phyloP scores from a whole-genome alignment of 2,113 vertebrate genomes.

The Oreochromis niloticus region DNA sequence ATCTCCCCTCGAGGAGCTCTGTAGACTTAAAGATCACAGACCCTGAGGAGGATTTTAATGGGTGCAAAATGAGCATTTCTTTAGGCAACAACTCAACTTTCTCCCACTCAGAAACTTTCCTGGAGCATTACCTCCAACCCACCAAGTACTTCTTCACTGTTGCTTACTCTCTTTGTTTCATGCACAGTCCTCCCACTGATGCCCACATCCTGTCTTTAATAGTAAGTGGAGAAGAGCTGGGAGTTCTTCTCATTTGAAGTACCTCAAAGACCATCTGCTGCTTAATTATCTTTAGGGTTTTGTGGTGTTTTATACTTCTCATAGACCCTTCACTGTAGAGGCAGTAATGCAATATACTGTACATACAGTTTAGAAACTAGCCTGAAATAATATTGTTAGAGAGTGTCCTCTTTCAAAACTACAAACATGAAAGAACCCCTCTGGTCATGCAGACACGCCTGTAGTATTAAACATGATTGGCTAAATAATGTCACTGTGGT shows the following conservation, averaged over 20 bases:
- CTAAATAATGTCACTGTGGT: not conserved
- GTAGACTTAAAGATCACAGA: slow-evolving; percentile 51
- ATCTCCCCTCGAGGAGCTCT: slow-evolving; percentile 34
- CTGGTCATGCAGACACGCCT: not conserved
- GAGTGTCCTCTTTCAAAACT: not conserved
- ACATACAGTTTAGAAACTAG: not conserved
- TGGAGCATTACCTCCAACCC: slow-evolving; percentile 18
- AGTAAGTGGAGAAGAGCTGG: slow-evolving; percentile 12
- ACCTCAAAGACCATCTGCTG: not conserved
- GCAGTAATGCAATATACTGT: not conserved
- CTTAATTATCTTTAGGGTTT: not conserved
- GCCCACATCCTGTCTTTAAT: slow-evolving; percentile 3
- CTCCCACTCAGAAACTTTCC: slow-evolving; percentile 56
- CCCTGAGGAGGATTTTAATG: slow-evolving; percentile 58
- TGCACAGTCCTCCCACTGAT: slow-evolving; percentile 3
- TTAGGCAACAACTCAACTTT: slow-evolving; percentile 54
- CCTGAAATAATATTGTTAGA: not conserved
- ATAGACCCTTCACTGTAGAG: not conserved
- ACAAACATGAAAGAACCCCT: not conserved
- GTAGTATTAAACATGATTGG: not conserved
- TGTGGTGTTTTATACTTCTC: not conserved
- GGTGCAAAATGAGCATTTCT: slow-evolving; percentile 54
- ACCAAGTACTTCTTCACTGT: slow-evolving; percentile 4
- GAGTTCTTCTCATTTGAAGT: not conserved
- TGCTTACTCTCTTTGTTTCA: slow-evolving; percentile 23